Conservation (phyloP, 2,888 invertebrate species). For the Chirona hameri region DNA sequence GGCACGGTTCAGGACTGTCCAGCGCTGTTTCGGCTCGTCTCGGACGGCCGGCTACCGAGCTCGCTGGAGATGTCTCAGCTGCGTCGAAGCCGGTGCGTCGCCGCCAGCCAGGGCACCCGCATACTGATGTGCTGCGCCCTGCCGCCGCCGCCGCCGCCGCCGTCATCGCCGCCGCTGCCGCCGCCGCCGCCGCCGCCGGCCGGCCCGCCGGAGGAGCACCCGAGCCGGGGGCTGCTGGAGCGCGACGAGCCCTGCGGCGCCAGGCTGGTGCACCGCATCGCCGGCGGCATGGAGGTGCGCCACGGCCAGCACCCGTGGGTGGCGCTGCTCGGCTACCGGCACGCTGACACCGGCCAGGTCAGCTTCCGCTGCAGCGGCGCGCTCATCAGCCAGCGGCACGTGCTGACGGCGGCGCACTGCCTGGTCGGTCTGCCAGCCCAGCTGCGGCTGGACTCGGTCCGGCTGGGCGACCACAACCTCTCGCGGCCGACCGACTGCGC, state of each 20-base stretch:
- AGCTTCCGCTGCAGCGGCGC: conserved; percentile 30
- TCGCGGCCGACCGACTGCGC: neutral
- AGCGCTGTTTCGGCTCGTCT: neutral
- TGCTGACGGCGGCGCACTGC: conserved; percentile 34
- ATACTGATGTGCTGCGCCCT: neutral
- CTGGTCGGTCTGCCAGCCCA: neutral
- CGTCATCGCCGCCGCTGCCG: no score
- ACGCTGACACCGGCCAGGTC: neutral
- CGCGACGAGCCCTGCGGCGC: neutral
- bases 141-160: no score
- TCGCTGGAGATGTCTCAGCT: neutral
- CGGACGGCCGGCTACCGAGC: neutral
- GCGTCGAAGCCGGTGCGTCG: neutral
- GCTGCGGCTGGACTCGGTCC: neutral
- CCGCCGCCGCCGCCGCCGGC: neutral
- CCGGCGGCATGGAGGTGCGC: conserved; percentile 12
- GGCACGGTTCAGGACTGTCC: neutral
- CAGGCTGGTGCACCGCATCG: neutral
- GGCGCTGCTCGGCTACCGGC: conserved; percentile 33
- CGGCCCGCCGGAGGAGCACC: neutral
- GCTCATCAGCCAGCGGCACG: conserved; percentile 31
- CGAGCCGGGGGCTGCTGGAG: neutral
- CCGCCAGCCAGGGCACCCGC: neutral
- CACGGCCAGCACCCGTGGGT: conserved; percentile 34
- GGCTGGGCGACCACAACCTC: neutral